phyloP scores from a whole-genome alignment of 1,140 invertebrate genomes.

The Bombus superbus region DNA sequence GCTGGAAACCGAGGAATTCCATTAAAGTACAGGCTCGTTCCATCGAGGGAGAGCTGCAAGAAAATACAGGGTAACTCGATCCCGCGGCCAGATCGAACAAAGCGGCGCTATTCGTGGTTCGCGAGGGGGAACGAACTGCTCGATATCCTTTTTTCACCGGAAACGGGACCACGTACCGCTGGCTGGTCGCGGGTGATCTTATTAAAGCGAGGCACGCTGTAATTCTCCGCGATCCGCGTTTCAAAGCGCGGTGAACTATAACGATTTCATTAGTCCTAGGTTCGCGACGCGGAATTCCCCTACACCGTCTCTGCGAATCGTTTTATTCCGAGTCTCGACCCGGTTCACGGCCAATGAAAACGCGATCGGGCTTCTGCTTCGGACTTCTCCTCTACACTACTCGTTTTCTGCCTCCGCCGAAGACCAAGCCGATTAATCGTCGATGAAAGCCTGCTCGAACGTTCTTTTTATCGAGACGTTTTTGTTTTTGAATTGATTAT shows the following conservation, averaged over 20 bases:
- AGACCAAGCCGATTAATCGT: neutral
- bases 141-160: constrained; percentile 27
- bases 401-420: neutral
- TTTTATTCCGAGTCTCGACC: neutral
- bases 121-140: neutral
- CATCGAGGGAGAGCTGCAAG: neutral
- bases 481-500: too few relatives aligned
- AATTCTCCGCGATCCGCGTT: constrained; percentile 22
- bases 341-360: neutral
- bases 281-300: neutral
- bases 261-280: constrained; percentile 26
- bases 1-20: constrained; percentile 10
- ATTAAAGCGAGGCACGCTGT: constrained; percentile 1
- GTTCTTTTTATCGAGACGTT: too few relatives aligned
- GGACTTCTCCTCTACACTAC: neutral
- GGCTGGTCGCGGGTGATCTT: neutral
- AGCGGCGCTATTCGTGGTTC: neutral
- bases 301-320: neutral
- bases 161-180: neutral
- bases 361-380: neutral
- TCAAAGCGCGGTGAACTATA: constrained; percentile 18
- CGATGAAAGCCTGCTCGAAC: neutral
- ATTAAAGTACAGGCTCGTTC: neutral
- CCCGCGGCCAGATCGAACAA: constrained; percentile 8
- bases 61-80: constrained; percentile 32